phyloP scores from a whole-genome alignment of 2,797 vertebrate genomes.

The Galagoides demidoff region DNA sequence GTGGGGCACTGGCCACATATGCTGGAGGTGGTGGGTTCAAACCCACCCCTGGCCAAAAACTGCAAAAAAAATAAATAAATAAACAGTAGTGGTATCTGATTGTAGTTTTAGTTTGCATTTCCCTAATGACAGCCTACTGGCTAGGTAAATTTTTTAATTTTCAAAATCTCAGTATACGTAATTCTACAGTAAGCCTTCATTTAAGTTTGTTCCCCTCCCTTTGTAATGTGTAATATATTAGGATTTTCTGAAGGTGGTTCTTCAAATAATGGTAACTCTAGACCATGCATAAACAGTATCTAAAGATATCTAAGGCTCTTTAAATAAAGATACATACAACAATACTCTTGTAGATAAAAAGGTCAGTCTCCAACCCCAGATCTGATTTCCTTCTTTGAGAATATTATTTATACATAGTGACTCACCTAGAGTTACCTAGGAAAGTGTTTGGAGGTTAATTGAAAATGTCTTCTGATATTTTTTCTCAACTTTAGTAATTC shows the following conservation, averaged over 20 bases:
- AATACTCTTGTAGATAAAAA: background rate
- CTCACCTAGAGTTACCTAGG: background rate
- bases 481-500: conserved; percentile 30
- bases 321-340: background rate
- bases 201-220: background rate
- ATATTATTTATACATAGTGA: background rate
- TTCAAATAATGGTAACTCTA: conserved; percentile 1
- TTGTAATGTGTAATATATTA: conserved; percentile 9
- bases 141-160: background rate
- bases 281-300: background rate
- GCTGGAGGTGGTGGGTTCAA: too few species aligned
- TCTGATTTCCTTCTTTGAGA: conserved; percentile 1
- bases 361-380: background rate
- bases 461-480: conserved; percentile 9
- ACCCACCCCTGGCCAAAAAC: too few species aligned
- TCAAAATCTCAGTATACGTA: background rate
- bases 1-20: too few species aligned
- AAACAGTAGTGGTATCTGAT: background rate
- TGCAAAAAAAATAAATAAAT: background rate
- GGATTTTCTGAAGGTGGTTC: conserved; percentile 14
- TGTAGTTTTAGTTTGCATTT: conserved; percentile 25
- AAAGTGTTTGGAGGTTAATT: conserved; percentile 44
- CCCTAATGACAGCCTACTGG: background rate
- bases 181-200: background rate
- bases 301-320: background rate